phyloP scores from a whole-genome alignment of 2,888 invertebrate species.

The Zhengitettix transpicula region DNA sequence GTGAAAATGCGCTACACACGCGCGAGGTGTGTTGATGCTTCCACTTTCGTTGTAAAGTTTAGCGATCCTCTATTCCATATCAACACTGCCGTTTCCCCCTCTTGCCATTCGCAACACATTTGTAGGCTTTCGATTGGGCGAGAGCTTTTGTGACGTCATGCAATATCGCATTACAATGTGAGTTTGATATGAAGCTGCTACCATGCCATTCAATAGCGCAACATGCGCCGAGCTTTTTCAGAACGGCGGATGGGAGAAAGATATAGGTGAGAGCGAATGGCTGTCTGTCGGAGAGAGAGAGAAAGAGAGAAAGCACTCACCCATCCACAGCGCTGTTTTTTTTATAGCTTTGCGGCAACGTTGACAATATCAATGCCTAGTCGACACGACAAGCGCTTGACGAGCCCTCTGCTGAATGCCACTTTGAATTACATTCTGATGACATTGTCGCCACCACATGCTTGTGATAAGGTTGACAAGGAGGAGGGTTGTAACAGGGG shows the following conservation, averaged over 20 bases:
- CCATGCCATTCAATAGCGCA: no score
- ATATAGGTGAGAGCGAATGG: no score
- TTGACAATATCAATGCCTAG: not conserved
- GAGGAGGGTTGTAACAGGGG: not conserved
- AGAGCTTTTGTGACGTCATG: not conserved
- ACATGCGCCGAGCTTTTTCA: no score
- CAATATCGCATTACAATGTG: not conserved
- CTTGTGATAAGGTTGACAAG: not conserved
- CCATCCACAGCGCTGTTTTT: no score
- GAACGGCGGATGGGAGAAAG: no score
- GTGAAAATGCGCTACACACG: no score
- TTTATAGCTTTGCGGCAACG: not conserved
- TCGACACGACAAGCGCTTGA: constrained; percentile 4
- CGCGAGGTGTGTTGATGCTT: no score
- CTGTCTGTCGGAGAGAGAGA: no score
- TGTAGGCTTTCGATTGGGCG: not conserved
- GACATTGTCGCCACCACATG: constrained; percentile 2
- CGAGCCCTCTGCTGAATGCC: constrained; percentile 4
- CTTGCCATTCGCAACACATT: not conserved
- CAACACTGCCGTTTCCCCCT: no score
- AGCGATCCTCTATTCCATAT: no score
- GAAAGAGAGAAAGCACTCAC: no score
- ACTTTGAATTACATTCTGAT: constrained; percentile 8
- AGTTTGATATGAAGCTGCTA: not conserved
- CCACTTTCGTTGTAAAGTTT: no score